These are phyloP conservation scores for Bombus vancouverensis DNA, from an alignment of 1,140 invertebrate genomes.

Conservation along the genomic window DNA sequence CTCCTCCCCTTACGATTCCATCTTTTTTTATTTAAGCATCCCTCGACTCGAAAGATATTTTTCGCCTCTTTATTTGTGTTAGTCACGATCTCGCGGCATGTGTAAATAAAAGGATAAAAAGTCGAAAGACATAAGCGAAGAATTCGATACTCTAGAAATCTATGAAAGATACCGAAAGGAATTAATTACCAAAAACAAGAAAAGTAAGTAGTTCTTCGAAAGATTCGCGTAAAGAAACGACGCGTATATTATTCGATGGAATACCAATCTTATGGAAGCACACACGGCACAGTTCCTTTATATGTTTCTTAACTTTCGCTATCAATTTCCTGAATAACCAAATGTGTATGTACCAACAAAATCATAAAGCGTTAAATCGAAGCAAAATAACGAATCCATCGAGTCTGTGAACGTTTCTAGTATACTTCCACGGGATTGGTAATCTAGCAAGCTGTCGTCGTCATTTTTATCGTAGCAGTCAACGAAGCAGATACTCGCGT, in stretches of 20 bases:
- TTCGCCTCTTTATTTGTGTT: no score
- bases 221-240: no score
- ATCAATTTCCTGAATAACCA: background rate
- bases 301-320: no score
- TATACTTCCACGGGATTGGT: background rate
- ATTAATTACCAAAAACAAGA: no score
- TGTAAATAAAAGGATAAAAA: background rate
- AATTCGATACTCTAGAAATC: no score
- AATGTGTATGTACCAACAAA: background rate
- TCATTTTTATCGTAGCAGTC: conserved; percentile 17
- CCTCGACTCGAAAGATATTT: no score
- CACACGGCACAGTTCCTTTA: no score
- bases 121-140: no score
- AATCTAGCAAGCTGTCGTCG: conserved; percentile 6
- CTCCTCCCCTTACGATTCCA: background rate
- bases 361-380: background rate
- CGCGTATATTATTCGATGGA: no score
- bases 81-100: background rate
- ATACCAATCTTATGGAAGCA: no score
- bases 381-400: background rate
- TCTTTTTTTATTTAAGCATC: conserved; percentile 1
- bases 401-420: background rate
- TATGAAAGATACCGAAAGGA: no score
- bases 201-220: no score
- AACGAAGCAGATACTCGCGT: conserved; percentile 20